Base-by-base conservation (phyloP, 23 tunicate species). In the Ascidia mentula region DNA sequence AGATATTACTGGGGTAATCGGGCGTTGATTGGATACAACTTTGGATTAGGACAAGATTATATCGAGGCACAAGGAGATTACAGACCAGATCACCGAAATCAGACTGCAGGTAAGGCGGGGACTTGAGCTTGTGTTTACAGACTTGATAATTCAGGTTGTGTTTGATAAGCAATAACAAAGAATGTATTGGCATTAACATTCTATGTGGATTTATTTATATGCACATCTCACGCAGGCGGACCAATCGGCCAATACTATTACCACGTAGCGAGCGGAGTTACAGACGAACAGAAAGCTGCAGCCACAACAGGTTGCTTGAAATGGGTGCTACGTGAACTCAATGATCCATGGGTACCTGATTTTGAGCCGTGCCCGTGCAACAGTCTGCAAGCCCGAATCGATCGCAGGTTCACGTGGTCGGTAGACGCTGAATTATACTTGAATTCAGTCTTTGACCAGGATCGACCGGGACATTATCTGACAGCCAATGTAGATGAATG, bases 1-100 rank as follows among this genome's bases (percentile, higher is more conserved):
- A 59, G 85, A 40, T 59, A 32, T n/a, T 42, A 46, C 18, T 4
- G 53, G 34, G 37, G 30, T 4, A 42, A 79, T 34, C 36, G 37
- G 38, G 83, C 45, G 17, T 60, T 79, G 45, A 79, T 79, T 31
- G 83, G 83, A 17, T 79, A 79, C 38, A 79, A 74, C 15, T 26
- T 60, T 37, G 83, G 61, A 13, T 39, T 24, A 13, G 37, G 8
- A 12, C n/a, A 60, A 22, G 40, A 35, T 2, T 33, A 60, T 6
- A 34, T 79, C 4, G 83, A 79, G 61, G 22, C 74, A 31, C 74
- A 65, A n/a, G 74, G 83, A 2, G 74, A 79, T 18, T 79, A 79
- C 45, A 60, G 46, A 60, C 83, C 83, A 79, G 83, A 79, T 60
- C 83, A 79, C 12, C 24, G 74, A 0, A 7, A 4, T 3, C 83